Conservation (phyloP, 1,140 invertebrate species). For the Drosophila kanapiae region DNA sequence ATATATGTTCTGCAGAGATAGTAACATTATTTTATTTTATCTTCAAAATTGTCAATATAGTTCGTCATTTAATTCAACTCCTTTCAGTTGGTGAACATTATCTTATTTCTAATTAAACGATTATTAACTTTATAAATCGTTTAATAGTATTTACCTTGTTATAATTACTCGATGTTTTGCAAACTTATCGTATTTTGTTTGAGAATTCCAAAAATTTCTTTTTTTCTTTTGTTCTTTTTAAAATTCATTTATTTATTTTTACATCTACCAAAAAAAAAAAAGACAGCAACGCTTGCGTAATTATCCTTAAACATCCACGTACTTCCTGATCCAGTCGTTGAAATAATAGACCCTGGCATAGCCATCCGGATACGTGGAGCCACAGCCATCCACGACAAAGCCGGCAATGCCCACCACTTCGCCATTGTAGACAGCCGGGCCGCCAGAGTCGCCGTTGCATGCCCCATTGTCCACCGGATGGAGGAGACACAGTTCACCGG, state of each 20-base stretch:
- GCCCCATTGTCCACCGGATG: conserved; percentile 61
- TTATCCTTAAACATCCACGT: conserved; percentile 23
- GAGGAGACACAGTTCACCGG: conserved; percentile 57
- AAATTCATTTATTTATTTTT: not conserved
- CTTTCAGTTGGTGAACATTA: too few relatives aligned
- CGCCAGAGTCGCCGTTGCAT: conserved; percentile 75
- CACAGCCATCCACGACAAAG: conserved; percentile 64
- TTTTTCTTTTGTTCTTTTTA: not conserved
- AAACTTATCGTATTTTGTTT: too few relatives aligned
- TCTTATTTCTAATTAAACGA: too few relatives aligned
- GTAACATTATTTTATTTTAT: too few relatives aligned
- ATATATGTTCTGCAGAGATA: too few relatives aligned
- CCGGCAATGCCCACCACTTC: conserved; percentile 73
- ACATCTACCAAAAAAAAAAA: conserved; percentile 9
- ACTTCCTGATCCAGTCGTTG: conserved; percentile 84
- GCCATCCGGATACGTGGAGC: conserved; percentile 86
- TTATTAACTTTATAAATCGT: too few relatives aligned
- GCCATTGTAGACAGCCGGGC: conserved; percentile 67
- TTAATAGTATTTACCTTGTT: not conserved
- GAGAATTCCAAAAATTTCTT: too few relatives aligned
- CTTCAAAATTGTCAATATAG: too few relatives aligned
- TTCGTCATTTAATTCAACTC: too few relatives aligned
- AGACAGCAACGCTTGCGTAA: not conserved
- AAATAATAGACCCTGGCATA: conserved; percentile 86
- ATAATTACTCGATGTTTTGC: too few relatives aligned